These are phyloP conservation scores for Orthosia gracilis DNA, from an alignment of 2,888 invertebrate genomes.

Conservation along the genomic window DNA sequence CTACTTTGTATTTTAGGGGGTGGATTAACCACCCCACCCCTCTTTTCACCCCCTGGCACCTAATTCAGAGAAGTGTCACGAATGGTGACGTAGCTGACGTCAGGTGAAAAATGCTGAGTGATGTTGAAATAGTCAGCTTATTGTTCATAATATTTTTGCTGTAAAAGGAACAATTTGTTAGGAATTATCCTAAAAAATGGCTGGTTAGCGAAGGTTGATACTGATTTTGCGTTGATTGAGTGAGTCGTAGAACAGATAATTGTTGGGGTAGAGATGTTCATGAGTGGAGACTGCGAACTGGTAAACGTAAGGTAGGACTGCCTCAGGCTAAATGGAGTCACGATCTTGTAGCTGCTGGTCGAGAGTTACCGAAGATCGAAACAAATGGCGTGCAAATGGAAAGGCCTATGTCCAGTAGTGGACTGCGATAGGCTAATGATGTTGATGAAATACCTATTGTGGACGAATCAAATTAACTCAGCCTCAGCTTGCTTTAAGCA, in stretches of 20 bases:
- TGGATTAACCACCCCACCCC: conserved; percentile 28
- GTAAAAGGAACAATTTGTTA: background rate
- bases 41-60: conserved; percentile 38
- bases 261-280: no score
- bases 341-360: no score
- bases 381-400: no score
- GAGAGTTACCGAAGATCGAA: no score
- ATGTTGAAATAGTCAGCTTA: conserved; percentile 29
- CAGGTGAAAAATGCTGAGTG: conserved; percentile 38
- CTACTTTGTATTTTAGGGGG: conserved; percentile 19
- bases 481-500: no score
- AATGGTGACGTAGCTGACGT: conserved; percentile 52
- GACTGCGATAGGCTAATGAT: no score
- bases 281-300: no score
- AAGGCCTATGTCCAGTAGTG: no score
- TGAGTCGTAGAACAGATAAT: background rate
- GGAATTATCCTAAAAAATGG: background rate
- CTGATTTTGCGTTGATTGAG: background rate
- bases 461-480: no score
- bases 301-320: no score
- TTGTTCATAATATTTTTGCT: conserved; percentile 16
- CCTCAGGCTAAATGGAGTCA: no score
- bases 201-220: background rate
- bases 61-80: conserved; percentile 62
- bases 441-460: background rate